These are phyloP conservation scores for Crambe crambe DNA, from an alignment of 37 sponge, comb jelly and placozoan genomes.

Conservation along the genomic window DNA sequence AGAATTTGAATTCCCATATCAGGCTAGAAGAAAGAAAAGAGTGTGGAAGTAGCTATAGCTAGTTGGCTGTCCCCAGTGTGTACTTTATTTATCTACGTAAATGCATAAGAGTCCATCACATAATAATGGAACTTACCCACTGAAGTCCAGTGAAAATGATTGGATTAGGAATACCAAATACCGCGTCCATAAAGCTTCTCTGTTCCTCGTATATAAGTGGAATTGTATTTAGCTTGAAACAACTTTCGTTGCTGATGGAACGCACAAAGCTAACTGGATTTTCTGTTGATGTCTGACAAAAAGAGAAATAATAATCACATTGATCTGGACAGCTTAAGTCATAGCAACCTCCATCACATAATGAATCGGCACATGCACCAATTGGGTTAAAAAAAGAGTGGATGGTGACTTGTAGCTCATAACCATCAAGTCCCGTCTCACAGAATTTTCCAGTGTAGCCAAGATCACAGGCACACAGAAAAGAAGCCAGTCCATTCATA, in stretches of 20 bases:
- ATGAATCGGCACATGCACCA: not conserved
- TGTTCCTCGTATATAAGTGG: not conserved
- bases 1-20: not conserved
- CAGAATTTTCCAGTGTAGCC: too few species aligned
- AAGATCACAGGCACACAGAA: too few species aligned
- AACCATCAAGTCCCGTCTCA: constrained; percentile 51
- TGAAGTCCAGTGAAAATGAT: not conserved
- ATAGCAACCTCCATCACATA: not conserved
- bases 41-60: too few species aligned
- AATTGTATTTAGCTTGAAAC: not conserved
- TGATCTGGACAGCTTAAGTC: not conserved
- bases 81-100: too few species aligned
- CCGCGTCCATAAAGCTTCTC: not conserved
- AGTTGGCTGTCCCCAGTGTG: too few species aligned
- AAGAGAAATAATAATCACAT: not conserved
- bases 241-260: not conserved
- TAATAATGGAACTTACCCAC: not conserved
- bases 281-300: not conserved
- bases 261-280: not conserved
- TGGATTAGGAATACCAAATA: not conserved
- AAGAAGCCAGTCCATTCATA: too few species aligned
- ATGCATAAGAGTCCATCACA: too few species aligned
- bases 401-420: not conserved
- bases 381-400: not conserved
- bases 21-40: too few species aligned